Evolutionary conservation across 2,113 vertebrate genomes (phyloP).

Genomic region (Menura novaehollandiae): DNA sequence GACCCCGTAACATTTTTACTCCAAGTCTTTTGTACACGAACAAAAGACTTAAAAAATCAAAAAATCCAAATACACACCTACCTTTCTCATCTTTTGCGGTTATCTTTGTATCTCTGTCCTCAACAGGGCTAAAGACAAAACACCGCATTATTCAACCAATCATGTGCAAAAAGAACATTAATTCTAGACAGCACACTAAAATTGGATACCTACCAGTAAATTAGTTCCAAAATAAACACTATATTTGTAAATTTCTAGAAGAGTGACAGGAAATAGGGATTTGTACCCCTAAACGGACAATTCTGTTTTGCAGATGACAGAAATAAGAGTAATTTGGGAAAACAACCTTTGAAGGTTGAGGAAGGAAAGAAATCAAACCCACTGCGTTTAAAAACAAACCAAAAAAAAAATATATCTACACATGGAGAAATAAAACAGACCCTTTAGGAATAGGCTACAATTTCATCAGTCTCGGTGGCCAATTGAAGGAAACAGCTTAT

Average conservation of each 20-base stretch:
- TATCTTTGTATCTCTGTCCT: constrained; percentile 76
- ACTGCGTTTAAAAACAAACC: neutral
- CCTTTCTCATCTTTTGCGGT: constrained; percentile 90
- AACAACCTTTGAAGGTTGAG: constrained; percentile 70
- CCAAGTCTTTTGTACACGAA: no score
- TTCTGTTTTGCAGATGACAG: constrained; percentile 44
- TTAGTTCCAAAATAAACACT: constrained; percentile 61
- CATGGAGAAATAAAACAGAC: constrained; percentile 63
- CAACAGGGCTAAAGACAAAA: constrained; percentile 84
- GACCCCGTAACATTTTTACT: neutral
- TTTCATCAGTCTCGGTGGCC: constrained; percentile 69
- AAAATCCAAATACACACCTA: neutral
- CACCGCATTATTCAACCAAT: constrained; percentile 18
- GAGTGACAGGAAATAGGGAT: constrained; percentile 44
- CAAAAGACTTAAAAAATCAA: neutral
- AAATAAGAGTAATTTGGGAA: constrained; percentile 61
- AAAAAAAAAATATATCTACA: neutral
- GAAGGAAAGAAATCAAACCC: constrained; percentile 57
- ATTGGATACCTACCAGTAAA: constrained; percentile 75
- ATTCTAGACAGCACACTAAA: constrained; percentile 33
- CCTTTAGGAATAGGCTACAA: constrained; percentile 62
- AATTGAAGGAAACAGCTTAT: constrained; percentile 73
- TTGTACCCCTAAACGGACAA: constrained; percentile 44
- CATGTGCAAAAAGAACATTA: neutral
- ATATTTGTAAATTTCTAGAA: constrained; percentile 55